phyloP scores from a whole-genome alignment of 2,113 vertebrate species.

The Triplophysa tibetana region DNA sequence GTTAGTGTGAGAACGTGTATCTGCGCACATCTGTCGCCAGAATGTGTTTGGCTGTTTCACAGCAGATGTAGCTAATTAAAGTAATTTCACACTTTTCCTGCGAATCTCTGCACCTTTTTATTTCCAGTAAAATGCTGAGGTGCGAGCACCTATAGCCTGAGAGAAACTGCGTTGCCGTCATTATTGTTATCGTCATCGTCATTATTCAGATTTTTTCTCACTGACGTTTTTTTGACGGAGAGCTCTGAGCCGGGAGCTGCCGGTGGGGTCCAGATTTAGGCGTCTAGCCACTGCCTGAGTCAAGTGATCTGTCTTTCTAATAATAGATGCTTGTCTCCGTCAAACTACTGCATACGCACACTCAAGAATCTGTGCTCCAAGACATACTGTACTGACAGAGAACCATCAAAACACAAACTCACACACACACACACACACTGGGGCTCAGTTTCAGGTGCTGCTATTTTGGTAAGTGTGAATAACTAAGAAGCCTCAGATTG shows the following conservation, averaged over 20 bases:
- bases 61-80: slow-evolving; percentile 55
- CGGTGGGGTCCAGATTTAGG: slow-evolving; percentile 43
- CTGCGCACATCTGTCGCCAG: background rate
- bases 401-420: slow-evolving; percentile 21
- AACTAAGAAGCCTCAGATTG: slow-evolving; percentile 43
- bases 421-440: slow-evolving; percentile 10
- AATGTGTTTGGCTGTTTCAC: background rate
- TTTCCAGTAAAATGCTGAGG: background rate
- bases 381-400: slow-evolving; percentile 52
- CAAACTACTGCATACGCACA: slow-evolving; percentile 65
- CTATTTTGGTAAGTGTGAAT: slow-evolving; percentile 55
- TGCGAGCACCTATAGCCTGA: slow-evolving; percentile 2
- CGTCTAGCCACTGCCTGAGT: slow-evolving; percentile 47
- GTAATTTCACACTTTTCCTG: slow-evolving; percentile 48
- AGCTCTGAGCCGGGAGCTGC: slow-evolving; percentile 34
- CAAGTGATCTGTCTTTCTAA: slow-evolving; percentile 56
- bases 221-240: slow-evolving; percentile 21
- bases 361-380: slow-evolving; percentile 47
- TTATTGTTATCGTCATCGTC: background rate
- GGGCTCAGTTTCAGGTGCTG: slow-evolving; percentile 45
- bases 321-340: slow-evolving; percentile 59
- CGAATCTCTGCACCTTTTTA: slow-evolving; percentile 29
- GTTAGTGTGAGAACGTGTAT: background rate
- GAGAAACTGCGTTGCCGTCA: background rate
- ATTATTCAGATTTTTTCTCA: slow-evolving; percentile 12